Evolutionary conservation across 2,888 invertebrate species (phyloP).

Genomic region (Apamea monoglypha): DNA sequence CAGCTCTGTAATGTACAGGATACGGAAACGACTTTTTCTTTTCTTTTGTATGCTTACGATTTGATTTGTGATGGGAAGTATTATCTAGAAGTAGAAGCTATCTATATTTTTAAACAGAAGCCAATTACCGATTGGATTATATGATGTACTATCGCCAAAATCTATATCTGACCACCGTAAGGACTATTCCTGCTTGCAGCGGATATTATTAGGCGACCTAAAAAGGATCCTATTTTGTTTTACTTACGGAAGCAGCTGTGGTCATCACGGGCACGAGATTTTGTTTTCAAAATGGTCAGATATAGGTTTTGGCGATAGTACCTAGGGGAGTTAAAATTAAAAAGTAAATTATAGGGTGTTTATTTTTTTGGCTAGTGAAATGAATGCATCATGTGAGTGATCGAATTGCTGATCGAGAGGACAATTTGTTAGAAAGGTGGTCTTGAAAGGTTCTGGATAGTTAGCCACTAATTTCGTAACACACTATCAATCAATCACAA

Average conservation of each 20-base stretch:
- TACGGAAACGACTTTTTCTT: constrained; percentile 10
- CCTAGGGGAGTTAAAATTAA: no score
- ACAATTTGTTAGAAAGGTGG: not conserved
- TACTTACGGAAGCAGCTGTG: no score
- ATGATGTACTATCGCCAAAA: no score
- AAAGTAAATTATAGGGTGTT: not conserved
- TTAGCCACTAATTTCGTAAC: no score
- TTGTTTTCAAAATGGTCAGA: no score
- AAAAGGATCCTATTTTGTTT: no score
- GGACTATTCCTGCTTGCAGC: no score
- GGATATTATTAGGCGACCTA: no score
- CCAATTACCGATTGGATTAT: not conserved
- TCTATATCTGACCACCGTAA: no score
- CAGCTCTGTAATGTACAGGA: constrained; percentile 17
- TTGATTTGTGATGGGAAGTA: not conserved
- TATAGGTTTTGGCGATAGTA: no score
- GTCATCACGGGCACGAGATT: no score
- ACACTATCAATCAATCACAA: no score
- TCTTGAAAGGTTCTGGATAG: not conserved
- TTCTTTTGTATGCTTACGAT: not conserved
- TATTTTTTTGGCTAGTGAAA: not conserved
- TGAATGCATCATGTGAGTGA: not conserved
- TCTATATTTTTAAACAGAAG: not conserved
- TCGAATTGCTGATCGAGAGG: not conserved
- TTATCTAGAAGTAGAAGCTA: not conserved